Evolutionary conservation across 2,113 vertebrate species (phyloP), one percentile per base, ranked within the genome.

Genomic region (Silurus asotus): DNA sequence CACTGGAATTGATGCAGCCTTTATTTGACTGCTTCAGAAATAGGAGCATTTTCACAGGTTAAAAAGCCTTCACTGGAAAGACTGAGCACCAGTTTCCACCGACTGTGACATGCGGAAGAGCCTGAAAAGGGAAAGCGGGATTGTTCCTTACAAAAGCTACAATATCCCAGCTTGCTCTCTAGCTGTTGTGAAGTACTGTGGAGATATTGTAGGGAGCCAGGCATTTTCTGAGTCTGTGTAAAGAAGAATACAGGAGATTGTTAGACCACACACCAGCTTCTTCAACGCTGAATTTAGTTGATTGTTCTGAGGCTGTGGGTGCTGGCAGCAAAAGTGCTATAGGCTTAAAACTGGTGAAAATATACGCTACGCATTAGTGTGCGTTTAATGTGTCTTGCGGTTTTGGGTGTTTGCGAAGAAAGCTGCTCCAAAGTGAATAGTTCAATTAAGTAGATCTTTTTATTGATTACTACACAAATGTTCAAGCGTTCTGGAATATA

Each of bases 21-120:
- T 17, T 28, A 78, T 79, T 87, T 10, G 17, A 72, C 64, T 56
- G 59, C 74, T 25, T 59, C 86, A 83, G 76, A 85, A 90, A 82
- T 91, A 59, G 81, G 89, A 85, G 69, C 81, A 81, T 37, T 83
- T 90, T 77, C 81, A 84, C 88, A 87, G 92, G 92, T 93, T 92
- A 92, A 93, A 37, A 90, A 91, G 89, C 88, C 84, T 89, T 89
- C 90, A 86, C 88, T 86, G 82, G 55, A 87, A 89, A 85, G 88
- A 84, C 84, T 85, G 69, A 67, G 72, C 65, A 87, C 74, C 23
- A 48, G 83, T 75, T 81, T 87, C 74, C 55, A 58, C 76, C 53
- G 72, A 78, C 74, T 74, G 58, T 83, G 81, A 81, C 82, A 76
- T 90, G 88, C 28, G 64, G 59, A 80, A 53, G 23, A 72, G 49